phyloP scores from a whole-genome alignment of 1,140 invertebrate genomes.

The Oedothorax gibbosus region DNA sequence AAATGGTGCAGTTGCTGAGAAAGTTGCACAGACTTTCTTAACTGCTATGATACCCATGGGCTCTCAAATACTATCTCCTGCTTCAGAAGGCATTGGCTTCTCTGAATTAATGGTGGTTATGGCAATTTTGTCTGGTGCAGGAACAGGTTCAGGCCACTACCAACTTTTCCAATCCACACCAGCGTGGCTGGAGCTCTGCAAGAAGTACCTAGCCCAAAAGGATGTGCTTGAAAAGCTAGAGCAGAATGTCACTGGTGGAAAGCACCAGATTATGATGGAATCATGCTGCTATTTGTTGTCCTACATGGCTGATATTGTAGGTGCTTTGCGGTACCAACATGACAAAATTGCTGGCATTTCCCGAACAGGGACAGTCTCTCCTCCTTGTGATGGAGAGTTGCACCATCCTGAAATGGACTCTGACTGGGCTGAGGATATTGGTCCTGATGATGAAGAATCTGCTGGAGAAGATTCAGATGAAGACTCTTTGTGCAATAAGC shows the following conservation, averaged over 20 bases:
- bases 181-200: slow-evolving; percentile 78
- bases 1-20: slow-evolving; percentile 74
- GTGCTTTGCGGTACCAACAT: slow-evolving; percentile 73
- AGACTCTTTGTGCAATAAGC: slow-evolving; percentile 91
- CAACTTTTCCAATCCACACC: slow-evolving; percentile 83
- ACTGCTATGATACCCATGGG: slow-evolving; percentile 82
- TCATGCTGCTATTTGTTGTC: slow-evolving; percentile 82
- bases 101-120: slow-evolving; percentile 82
- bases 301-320: slow-evolving; percentile 79
- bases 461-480: slow-evolving; percentile 95
- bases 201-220: slow-evolving; percentile 73
- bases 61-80: slow-evolving; percentile 75
- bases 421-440: slow-evolving; percentile 86
- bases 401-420: slow-evolving; percentile 79
- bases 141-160: slow-evolving; percentile 79
- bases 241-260: slow-evolving; percentile 71
- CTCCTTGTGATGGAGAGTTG: slow-evolving; percentile 83
- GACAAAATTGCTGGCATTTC: slow-evolving; percentile 56
- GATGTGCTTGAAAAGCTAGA: slow-evolving; percentile 73
- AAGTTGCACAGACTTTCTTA: slow-evolving; percentile 80
- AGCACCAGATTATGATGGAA: slow-evolving; percentile 76
- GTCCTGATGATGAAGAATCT: slow-evolving; percentile 89
- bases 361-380: slow-evolving; percentile 75
- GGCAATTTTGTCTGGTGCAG: slow-evolving; percentile 85
- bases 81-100: slow-evolving; percentile 80